phyloP scores from a whole-genome alignment of 2,888 invertebrate genomes.

The Cenopis cana region DNA sequence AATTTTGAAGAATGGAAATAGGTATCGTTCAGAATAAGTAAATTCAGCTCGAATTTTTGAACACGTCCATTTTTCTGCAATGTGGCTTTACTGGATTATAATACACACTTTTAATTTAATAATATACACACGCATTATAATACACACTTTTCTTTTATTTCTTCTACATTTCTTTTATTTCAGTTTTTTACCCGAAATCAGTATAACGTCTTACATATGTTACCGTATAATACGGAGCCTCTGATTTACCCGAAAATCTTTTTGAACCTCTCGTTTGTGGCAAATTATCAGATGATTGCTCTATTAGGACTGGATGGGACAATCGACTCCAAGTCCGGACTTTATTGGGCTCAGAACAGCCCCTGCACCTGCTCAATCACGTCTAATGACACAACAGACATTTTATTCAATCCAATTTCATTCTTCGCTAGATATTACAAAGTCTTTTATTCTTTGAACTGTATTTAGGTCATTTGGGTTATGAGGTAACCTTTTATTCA shows the following conservation, averaged over 20 bases:
- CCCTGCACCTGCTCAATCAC: constrained; percentile 15
- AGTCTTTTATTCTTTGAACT: background rate
- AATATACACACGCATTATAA: no score
- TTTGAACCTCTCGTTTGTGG: constrained; percentile 28
- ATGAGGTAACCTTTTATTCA: constrained; percentile 34
- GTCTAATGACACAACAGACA: background rate
- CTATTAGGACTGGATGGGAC: constrained; percentile 38
- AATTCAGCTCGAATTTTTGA: no score
- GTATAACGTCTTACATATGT: constrained; percentile 12
- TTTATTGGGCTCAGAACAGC: constrained; percentile 24
- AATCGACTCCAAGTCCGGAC: constrained; percentile 27
- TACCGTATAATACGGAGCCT: background rate
- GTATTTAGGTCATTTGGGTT: constrained; percentile 19
- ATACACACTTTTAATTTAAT: no score
- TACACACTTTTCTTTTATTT: no score
- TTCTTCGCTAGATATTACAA: constrained; percentile 4
- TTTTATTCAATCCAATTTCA: constrained; percentile 7
- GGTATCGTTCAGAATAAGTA: no score
- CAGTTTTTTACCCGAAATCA: no score
- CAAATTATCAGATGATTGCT: constrained; percentile 38
- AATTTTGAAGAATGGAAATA: no score
- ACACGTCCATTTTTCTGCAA: no score
- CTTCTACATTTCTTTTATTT: no score
- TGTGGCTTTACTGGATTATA: no score
- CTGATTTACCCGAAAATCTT: constrained; percentile 29